Evolutionary conservation across 2,888 invertebrate genomes (phyloP), one percentile per base, ranked within the genome.

Genomic region (Brachyopa scutellaris): DNA sequence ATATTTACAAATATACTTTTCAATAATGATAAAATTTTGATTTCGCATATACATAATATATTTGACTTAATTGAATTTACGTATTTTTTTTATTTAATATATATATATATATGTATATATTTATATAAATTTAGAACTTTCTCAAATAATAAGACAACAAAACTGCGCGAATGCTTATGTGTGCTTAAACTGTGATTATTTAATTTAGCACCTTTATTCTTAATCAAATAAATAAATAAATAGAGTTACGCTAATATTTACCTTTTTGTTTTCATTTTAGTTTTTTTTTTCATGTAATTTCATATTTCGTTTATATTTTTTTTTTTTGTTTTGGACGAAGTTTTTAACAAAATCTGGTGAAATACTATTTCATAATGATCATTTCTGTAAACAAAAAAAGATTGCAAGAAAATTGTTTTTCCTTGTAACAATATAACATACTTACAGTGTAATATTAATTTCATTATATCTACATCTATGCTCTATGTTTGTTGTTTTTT

Each of bases 41-140:
- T 83, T 83, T 83, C 57, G 70, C 82, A 66, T 76, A 59, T n/a
- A n/a, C n/a, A n/a, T n/a, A n/a, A n/a, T n/a, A n/a, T 77, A 80
- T 77, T 77, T 82, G 70, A 82, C 77, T 82, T 82, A 80, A 80
- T 74, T 76, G 67, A 77, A 77, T 77, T 82, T 77, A 82, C 77
- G 82, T 82, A 77, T 82, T 77, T 26, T 62, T 59, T 49, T 45
- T 45, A 6, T 59, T 31, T 33, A n/a, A 40, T 47, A 59, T 38
- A 23, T 69, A 47, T 23, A 3, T 47, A 31, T 42, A n/a, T 49
- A n/a, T n/a, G n/a, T n/a, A n/a, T n/a, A n/a, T n/a, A n/a, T n/a
- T 49, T 47, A 40, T 59, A 15, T 69, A 51, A 26, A 57, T 47
- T 33, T 40, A 49, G 29, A 59, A 61, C 11, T 5, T 49, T 64